Percentiles rank a stretch among this genome's conserved stretches.
Evolutionary conservation across 2,113 vertebrate genomes (phyloP).

Genomic region (Athene noctua): DNA sequence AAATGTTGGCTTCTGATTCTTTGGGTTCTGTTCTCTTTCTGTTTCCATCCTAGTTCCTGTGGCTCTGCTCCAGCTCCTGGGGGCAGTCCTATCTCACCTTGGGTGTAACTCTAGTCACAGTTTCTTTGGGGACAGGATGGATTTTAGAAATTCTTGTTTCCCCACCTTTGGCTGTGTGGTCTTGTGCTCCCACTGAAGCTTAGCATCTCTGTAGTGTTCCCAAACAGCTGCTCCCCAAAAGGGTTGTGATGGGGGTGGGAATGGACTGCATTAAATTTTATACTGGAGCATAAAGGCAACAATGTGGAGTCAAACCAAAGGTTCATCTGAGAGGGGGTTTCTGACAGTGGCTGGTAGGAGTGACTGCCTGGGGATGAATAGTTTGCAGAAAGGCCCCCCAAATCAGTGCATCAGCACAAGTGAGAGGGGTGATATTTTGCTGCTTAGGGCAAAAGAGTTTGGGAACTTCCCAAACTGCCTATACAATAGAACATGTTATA

Average conservation of each 20-base stretch:
- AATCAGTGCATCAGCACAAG: background rate
- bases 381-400: background rate
- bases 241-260: background rate
- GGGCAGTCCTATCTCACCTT: background rate
- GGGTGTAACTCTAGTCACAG: background rate
- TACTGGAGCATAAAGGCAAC: background rate
- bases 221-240: background rate
- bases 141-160: background rate
- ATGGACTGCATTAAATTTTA: background rate
- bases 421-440: background rate
- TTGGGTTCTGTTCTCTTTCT: background rate
- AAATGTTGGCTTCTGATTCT: background rate
- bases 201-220: background rate
- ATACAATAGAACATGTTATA: accelerated
- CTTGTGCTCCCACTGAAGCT: background rate
- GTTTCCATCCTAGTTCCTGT: background rate
- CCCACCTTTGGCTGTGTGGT: background rate
- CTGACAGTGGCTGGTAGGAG: background rate
- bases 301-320: background rate
- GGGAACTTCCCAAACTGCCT: background rate
- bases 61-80: background rate
- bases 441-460: background rate
- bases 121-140: background rate
- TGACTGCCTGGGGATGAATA: background rate
- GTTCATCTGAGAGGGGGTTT: background rate